Evolutionary conservation across 2,888 invertebrate genomes (phyloP).

Genomic region (Trachelus stipa): DNA sequence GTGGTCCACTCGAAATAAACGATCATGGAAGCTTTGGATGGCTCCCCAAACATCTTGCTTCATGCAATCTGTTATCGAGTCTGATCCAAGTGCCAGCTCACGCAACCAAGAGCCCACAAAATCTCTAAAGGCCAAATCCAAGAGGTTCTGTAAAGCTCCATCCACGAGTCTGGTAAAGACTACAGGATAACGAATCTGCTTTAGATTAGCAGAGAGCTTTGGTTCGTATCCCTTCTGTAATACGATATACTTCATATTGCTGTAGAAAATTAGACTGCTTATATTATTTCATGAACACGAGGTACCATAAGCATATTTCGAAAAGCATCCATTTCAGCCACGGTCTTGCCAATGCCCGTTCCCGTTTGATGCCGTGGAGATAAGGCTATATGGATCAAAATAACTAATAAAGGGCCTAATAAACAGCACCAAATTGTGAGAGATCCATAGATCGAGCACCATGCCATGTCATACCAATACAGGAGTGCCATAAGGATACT

Average conservation of each 20-base stretch:
- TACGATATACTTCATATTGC: not conserved
- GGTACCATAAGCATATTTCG: conserved; percentile 74
- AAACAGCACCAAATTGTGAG: conserved; percentile 56
- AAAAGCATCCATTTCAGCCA: conserved; percentile 73
- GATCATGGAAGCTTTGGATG: conserved; percentile 79
- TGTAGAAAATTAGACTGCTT: not conserved
- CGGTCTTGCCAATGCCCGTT: conserved; percentile 71
- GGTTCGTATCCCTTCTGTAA: conserved; percentile 58
- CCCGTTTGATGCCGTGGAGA: conserved; percentile 76
- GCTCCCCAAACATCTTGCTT: conserved; percentile 88
- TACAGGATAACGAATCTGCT: conserved; percentile 76
- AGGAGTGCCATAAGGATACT: conserved; percentile 35
- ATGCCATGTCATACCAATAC: conserved; percentile 47
- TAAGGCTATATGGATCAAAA: conserved; percentile 75
- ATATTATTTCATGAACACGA: conserved; percentile 16
- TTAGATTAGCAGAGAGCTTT: conserved; percentile 60
- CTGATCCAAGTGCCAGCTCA: conserved; percentile 76
- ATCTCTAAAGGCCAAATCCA: conserved; percentile 84
- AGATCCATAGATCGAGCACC: conserved; percentile 49
- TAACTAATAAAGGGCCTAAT: conserved; percentile 66
- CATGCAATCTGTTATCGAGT: conserved; percentile 74
- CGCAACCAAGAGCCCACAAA: conserved; percentile 83
- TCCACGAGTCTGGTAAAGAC: conserved; percentile 88
- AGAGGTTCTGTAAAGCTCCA: conserved; percentile 82
- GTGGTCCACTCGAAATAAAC: conserved; percentile 81